These are phyloP conservation scores for Phlogophora meticulosa DNA, from an alignment of 2,888 invertebrate genomes.

Conservation along the genomic window DNA sequence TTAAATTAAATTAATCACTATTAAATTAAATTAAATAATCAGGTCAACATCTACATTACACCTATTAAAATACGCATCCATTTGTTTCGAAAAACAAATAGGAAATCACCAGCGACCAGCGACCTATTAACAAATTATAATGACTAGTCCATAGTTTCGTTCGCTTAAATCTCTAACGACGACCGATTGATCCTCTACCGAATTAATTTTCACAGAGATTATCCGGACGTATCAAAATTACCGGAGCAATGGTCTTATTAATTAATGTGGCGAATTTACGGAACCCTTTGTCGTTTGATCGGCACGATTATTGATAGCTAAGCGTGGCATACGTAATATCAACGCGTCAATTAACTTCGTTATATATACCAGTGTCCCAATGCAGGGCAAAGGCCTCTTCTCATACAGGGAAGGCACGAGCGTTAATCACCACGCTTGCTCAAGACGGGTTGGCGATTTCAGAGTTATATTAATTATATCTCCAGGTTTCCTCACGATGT, in stretches of 20 bases:
- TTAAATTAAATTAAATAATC: too few relatives aligned
- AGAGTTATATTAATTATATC: too few relatives aligned
- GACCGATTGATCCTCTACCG: constrained; percentile 32
- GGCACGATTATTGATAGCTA: constrained; percentile 37
- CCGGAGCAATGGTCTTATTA: constrained; percentile 55
- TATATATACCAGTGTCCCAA: too few relatives aligned
- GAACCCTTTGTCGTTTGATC: constrained; percentile 57
- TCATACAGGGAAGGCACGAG: too few relatives aligned
- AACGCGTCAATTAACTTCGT: constrained; percentile 13
- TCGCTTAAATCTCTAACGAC: constrained; percentile 29
- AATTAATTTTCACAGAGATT: constrained; percentile 49
- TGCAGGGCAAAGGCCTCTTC: too few relatives aligned
- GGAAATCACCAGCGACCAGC: constrained; percentile 1
- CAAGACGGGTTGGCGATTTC: too few relatives aligned
- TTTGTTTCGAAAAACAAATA: too few relatives aligned
- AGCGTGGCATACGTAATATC: constrained; percentile 25
- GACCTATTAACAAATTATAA: constrained; percentile 19
- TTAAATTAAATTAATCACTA: too few relatives aligned
- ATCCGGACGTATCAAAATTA: constrained; percentile 48
- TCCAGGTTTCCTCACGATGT: too few relatives aligned
- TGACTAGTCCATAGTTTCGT: constrained; percentile 21
- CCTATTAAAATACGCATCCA: too few relatives aligned
- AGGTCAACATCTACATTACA: too few relatives aligned
- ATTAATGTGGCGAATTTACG: constrained; percentile 55
- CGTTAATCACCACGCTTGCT: too few relatives aligned